Base-by-base conservation (phyloP, 2,113 vertebrate genomes). In the Catharus minimus region DNA sequence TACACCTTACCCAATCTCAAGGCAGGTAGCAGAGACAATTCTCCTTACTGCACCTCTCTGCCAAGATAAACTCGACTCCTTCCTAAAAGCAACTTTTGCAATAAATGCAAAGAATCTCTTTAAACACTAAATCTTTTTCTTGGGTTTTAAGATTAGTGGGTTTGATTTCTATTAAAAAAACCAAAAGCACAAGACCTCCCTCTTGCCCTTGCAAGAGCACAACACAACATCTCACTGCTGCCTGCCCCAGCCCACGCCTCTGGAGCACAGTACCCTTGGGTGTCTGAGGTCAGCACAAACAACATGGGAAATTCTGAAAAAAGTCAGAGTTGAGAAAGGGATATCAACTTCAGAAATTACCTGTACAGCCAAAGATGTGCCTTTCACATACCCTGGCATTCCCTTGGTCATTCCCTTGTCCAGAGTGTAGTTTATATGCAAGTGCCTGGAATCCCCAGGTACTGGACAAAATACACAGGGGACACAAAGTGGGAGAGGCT, bases 351-450 rank as follows among this genome's bases (percentile, higher is more conserved):
- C 61, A 76, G 53, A 72, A 53, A 66, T 41, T 28, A 82, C 13
- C 44, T 76, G 27, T 33, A 56, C 8, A 55, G 39, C 2, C n/a
- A 71, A 53, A 91, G 65, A 53, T 23, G 20, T 38, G 19, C 32
- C 30, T 81, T 43, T 65, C 33, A 52, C 16, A 83, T 16, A 18
- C 43, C 32, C 36, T 86, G 47, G 26, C 71, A 53, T 3, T 66
- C 23, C 44, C 20, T 30, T 65, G 17, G 32, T 78, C 82, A 41
- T 38, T 47, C 43, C 13, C 21, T 38, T 23, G 13, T 36, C 26
- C 73, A 7, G 1, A 5, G 33, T 0, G 0, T 8, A 52, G 38
- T 8, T 39, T 14, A 36, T 6, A 13, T 5, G 16, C 11, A 57
- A 68, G 26, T 26, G 18, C 38, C 56, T 60, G 60, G 27, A 87